phyloP scores from a whole-genome alignment of 2,113 vertebrate species.

The Limanda limanda region DNA sequence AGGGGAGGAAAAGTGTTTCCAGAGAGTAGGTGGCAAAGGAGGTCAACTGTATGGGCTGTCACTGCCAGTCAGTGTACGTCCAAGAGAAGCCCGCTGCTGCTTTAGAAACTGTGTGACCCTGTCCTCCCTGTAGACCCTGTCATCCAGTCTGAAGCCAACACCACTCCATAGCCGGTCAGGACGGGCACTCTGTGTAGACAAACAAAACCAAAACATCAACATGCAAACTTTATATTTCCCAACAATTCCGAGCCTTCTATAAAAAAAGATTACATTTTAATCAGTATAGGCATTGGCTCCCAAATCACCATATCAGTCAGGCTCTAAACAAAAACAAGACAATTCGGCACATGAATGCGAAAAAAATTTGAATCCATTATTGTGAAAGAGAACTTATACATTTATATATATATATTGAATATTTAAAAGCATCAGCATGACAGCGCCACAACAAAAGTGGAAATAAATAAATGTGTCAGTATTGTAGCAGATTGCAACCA shows the following conservation, averaged over 20 bases:
- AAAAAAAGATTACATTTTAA: too few species aligned
- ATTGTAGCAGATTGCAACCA: too few species aligned
- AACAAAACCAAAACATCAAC: not conserved
- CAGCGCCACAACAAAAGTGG: too few species aligned
- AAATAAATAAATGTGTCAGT: too few species aligned
- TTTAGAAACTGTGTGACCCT: constrained; percentile 48
- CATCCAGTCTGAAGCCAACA: constrained; percentile 84
- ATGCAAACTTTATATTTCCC: not conserved
- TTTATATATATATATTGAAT: too few species aligned
- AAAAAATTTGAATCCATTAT: not conserved
- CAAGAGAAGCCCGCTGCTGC: constrained; percentile 26
- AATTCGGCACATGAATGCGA: too few species aligned
- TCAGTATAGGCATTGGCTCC: too few species aligned
- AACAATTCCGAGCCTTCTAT: too few species aligned
- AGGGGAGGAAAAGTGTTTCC: constrained; percentile 15
- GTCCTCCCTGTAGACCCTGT: constrained; percentile 76
- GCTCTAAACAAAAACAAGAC: too few species aligned
- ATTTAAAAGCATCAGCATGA: too few species aligned
- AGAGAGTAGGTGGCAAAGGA: constrained; percentile 34
- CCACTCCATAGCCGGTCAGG: constrained; percentile 81
- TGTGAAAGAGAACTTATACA: not conserved
- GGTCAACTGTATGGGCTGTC: constrained; percentile 35
- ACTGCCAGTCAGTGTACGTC: constrained; percentile 36
- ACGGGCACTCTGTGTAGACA: constrained; percentile 30
- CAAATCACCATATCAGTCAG: too few species aligned